A percentile compares a stretch with the other conserved stretches of the same genome.
Evolutionary conservation across 2,797 vertebrate genomes (phyloP).

Genomic region (Sebastes hubbsi): DNA sequence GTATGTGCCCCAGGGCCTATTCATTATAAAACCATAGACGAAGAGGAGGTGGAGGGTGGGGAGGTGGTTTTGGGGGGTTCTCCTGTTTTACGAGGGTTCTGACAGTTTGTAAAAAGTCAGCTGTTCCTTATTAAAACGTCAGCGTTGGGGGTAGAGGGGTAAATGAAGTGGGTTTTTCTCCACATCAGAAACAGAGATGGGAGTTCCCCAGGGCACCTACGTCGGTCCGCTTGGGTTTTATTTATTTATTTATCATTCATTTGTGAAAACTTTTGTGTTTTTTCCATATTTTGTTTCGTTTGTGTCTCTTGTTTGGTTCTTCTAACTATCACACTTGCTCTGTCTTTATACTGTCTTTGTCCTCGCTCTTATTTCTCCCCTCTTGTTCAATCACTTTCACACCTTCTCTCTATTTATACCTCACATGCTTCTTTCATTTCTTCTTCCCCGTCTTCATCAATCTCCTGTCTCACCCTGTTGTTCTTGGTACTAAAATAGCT

Average conservation of each 20-base stretch:
- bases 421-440: neutral
- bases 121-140: conserved; percentile 53
- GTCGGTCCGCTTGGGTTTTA: neutral
- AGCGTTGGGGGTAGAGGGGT: neutral
- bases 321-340: neutral
- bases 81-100: conserved; percentile 19
- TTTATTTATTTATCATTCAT: neutral
- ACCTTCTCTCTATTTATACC: neutral
- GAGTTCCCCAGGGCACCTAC: conserved; percentile 36
- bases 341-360: neutral
- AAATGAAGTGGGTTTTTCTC: conserved; percentile 22
- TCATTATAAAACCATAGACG: neutral
- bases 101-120: conserved; percentile 36
- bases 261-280: neutral
- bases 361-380: neutral
- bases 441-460: neutral
- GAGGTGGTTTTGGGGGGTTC: neutral
- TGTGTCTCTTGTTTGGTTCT: neutral
- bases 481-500: conserved; percentile 51
- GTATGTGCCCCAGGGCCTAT: neutral
- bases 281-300: no score
- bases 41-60: neutral
- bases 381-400: neutral
- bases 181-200: conserved; percentile 29
- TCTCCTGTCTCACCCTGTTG: neutral